Evolutionary conservation across 2,888 invertebrate genomes (phyloP).

Genomic region (Brachyptera putata): DNA sequence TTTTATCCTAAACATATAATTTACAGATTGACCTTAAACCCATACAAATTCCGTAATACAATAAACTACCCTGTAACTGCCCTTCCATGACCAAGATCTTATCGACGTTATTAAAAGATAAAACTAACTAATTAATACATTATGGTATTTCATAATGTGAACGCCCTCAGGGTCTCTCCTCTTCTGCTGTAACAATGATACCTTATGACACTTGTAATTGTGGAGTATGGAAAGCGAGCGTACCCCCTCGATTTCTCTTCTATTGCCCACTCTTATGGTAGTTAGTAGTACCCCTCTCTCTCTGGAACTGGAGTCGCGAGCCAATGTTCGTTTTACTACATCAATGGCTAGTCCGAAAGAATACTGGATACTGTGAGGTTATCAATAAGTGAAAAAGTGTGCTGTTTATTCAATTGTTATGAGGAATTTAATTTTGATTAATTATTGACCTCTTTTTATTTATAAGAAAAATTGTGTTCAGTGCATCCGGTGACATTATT

Average conservation of each 20-base stretch:
- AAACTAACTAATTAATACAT: no score
- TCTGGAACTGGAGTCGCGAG: not conserved
- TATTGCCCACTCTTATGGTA: not conserved
- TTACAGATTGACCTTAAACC: no score
- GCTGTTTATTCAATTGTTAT: no score
- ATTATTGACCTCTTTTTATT: not conserved
- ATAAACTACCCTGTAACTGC: not conserved
- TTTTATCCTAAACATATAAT: no score
- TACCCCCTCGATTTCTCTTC: conserved; percentile 19
- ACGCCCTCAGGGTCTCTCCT: not conserved
- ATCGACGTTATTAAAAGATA: no score
- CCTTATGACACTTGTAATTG: conserved; percentile 8
- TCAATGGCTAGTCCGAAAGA: no score
- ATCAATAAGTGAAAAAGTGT: no score
- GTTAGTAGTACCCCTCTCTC: not conserved
- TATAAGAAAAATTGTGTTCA: not conserved
- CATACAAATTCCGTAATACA: not conserved
- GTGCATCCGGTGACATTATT: no score
- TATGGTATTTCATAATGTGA: not conserved
- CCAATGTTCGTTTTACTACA: no score
- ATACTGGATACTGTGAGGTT: no score
- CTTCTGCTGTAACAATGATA: not conserved
- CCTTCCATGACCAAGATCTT: no score
- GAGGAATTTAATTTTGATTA: not conserved
- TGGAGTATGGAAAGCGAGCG: conserved; percentile 10